Percentiles rank a stretch among this genome's conserved stretches.
These are phyloP conservation scores for Knipowitschia caucasica DNA, from an alignment of 2,797 vertebrate genomes.

Conservation along the genomic window DNA sequence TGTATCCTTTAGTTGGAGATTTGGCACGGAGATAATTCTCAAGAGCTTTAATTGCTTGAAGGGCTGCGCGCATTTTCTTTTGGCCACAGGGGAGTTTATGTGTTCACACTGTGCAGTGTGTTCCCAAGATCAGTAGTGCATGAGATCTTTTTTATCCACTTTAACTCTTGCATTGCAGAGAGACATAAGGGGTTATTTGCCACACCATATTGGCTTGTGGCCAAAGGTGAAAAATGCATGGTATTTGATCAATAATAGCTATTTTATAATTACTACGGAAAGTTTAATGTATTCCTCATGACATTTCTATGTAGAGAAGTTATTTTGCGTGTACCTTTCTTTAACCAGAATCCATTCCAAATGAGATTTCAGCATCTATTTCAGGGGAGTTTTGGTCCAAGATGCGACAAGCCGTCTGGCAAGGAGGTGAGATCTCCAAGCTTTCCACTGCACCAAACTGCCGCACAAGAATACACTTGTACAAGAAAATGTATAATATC, in stretches of 20 bases:
- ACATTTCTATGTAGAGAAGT: no score
- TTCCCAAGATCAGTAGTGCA: slow-evolving; percentile 42
- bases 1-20: slow-evolving; percentile 65
- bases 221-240: neutral
- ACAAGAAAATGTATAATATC: no score
- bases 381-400: no score
- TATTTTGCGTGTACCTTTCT: no score
- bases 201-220: slow-evolving; percentile 6
- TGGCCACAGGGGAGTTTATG: slow-evolving; percentile 26
- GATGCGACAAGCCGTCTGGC: no score
- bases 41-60: slow-evolving; percentile 64
- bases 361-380: no score
- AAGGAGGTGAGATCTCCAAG: no score
- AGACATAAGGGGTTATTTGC: slow-evolving; percentile 31
- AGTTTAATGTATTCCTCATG: no score
- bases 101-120: slow-evolving; percentile 24
- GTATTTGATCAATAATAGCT: neutral
- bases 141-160: slow-evolving; percentile 21
- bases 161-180: slow-evolving; percentile 1
- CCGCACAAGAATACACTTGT: no score
- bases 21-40: slow-evolving; percentile 64
- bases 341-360: no score
- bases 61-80: slow-evolving; percentile 42
- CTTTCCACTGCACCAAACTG: no score
- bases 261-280: no score